Evolutionary conservation across 2,888 invertebrate genomes (phyloP).

Genomic region (Euspilapteryx auroguttella): DNA sequence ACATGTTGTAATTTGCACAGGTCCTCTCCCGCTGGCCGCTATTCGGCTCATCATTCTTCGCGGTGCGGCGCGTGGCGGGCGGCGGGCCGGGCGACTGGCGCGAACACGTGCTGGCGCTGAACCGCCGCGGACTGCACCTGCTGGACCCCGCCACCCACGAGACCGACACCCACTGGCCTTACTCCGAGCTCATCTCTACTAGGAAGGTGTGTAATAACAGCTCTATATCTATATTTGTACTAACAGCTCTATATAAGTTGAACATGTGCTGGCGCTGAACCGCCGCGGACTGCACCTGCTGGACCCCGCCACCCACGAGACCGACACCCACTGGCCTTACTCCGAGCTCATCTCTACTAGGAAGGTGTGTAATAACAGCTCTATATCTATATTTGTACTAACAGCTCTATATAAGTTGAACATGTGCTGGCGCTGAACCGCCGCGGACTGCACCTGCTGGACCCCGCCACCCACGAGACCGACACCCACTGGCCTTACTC

Average conservation of each 20-base stretch:
- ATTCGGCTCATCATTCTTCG: conserved; percentile 98
- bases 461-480: conserved; percentile 90
- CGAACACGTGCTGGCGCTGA: conserved; percentile 91
- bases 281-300: conserved; percentile 91
- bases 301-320: conserved; percentile 90
- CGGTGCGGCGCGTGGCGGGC: conserved; percentile 85
- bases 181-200: conserved; percentile 94
- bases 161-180: conserved; percentile 90
- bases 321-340: conserved; percentile 90
- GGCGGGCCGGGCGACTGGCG: conserved; percentile 72
- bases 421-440: conserved; percentile 93
- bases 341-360: conserved; percentile 95
- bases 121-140: conserved; percentile 91
- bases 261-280: conserved; percentile 92
- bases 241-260: too few species aligned
- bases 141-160: conserved; percentile 92
- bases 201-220: conserved; percentile 74
- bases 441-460: conserved; percentile 91
- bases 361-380: conserved; percentile 69
- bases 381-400: too few species aligned
- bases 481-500: conserved; percentile 92
- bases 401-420: too few species aligned
- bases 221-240: too few species aligned
- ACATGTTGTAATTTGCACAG: too few species aligned
- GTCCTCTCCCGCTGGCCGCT: conserved; percentile 93